phyloP scores from a whole-genome alignment of 1,140 invertebrate species.

The Steinernema feltiae region DNA sequence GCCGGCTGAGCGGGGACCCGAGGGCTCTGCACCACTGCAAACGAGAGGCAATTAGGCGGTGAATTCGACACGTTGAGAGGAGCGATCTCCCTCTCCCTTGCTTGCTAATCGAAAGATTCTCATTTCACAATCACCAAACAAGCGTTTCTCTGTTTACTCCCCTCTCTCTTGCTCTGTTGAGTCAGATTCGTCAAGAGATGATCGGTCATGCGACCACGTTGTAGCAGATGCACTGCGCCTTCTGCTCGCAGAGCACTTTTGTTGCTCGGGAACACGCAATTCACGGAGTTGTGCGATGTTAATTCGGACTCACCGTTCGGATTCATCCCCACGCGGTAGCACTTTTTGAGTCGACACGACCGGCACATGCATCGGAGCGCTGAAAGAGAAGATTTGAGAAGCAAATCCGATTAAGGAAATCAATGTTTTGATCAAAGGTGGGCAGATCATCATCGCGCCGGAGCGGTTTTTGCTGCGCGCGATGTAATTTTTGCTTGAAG shows the following conservation, averaged over 20 bases:
- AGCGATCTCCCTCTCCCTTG: too few relatives aligned
- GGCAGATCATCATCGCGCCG: too few relatives aligned
- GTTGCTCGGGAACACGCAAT: not conserved
- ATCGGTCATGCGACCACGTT: not conserved
- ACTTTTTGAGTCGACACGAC: constrained; percentile 97
- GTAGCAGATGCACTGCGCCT: not conserved
- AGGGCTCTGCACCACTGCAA: constrained; percentile 1
- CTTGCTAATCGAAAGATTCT: too few relatives aligned
- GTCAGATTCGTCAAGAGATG: not conserved
- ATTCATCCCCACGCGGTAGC: constrained; percentile 86
- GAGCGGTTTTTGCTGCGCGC: not conserved
- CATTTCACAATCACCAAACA: too few relatives aligned
- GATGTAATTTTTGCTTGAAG: too few relatives aligned
- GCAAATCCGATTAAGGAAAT: not conserved
- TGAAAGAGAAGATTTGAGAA: constrained; percentile 17
- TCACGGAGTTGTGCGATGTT: not conserved
- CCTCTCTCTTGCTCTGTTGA: too few relatives aligned
- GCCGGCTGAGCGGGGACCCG: not conserved
- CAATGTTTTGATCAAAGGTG: too few relatives aligned
- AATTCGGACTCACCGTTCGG: constrained; percentile 23
- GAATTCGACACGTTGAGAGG: constrained; percentile 1
- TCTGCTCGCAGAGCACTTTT: too few relatives aligned
- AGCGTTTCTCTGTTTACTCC: too few relatives aligned
- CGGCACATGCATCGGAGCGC: constrained; percentile 66
- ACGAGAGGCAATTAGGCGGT: not conserved